These are phyloP conservation scores for Drosophila arawakana DNA, from an alignment of 1,140 invertebrate genomes.

Conservation along the genomic window DNA sequence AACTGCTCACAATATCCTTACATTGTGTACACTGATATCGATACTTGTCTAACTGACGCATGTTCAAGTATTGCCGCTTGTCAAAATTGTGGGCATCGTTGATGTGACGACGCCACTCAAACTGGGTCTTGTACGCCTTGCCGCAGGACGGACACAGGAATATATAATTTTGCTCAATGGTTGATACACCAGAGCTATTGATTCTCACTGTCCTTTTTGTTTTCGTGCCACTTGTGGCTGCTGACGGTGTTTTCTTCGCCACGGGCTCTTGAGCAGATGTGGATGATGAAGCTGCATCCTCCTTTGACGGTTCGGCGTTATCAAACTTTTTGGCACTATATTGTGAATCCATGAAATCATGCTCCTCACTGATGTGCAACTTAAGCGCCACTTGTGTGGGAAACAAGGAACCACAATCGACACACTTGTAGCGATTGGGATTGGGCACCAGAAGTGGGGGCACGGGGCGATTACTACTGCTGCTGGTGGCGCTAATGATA, in stretches of 20 bases:
- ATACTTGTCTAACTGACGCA: constrained; percentile 75
- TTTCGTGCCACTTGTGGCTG: constrained; percentile 4
- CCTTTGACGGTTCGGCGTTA: constrained; percentile 21
- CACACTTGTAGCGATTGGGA: constrained; percentile 63
- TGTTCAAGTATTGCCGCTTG: constrained; percentile 72
- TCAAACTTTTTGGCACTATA: constrained; percentile 42
- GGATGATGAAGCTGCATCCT: constrained; percentile 4
- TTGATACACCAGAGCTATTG: constrained; percentile 29
- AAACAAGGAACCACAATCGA: constrained; percentile 68
- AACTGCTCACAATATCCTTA: constrained; percentile 74
- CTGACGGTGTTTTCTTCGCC: background rate
- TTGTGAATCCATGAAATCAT: constrained; percentile 52
- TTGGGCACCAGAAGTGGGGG: constrained; percentile 1
- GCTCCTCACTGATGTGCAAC: constrained; percentile 64
- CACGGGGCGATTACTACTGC: constrained; percentile 1
- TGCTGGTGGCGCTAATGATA: background rate
- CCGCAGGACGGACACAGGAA: constrained; percentile 77
- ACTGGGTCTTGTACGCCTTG: constrained; percentile 70
- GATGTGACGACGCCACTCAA: constrained; percentile 80
- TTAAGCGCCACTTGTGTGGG: constrained; percentile 59
- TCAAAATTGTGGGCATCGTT: constrained; percentile 79
- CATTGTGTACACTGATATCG: constrained; percentile 75
- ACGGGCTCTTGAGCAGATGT: constrained; percentile 3
- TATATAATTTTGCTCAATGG: constrained; percentile 74
- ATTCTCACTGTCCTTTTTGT: background rate